Percentiles rank a stretch among this genome's conserved stretches.
phyloP scores from a whole-genome alignment of 2,797 vertebrate species.

The Chelon auratus region DNA sequence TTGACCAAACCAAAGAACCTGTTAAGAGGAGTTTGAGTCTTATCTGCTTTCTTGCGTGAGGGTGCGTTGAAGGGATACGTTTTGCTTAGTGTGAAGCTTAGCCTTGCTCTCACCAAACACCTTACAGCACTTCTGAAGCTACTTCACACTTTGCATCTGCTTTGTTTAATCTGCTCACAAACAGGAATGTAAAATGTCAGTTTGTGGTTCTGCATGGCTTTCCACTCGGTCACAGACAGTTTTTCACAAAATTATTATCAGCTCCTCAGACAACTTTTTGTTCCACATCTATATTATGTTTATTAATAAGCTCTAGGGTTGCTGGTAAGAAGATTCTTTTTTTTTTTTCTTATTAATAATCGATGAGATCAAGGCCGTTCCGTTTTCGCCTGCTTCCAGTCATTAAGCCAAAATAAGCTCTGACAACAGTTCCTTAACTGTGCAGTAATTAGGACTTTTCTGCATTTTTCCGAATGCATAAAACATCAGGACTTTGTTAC shows the following conservation, averaged over 20 bases:
- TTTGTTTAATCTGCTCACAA: not conserved
- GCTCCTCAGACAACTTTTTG: not conserved
- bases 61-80: not conserved
- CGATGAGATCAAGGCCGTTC: not conserved
- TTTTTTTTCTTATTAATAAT: not conserved
- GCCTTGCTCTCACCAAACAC: not conserved
- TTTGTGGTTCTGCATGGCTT: too few species aligned
- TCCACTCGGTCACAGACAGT: too few species aligned
- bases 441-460: slow-evolving; percentile 29
- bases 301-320: not conserved
- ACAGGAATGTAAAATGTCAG: not conserved
- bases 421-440: slow-evolving; percentile 15
- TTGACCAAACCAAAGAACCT: slow-evolving; percentile 4
- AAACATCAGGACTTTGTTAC: slow-evolving; percentile 38
- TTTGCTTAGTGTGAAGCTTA: slow-evolving; percentile 12
- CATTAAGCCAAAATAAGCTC: slow-evolving; percentile 12
- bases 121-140: not conserved
- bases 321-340: not conserved
- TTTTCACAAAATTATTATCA: too few species aligned
- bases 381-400: not conserved
- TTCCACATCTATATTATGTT: not conserved
- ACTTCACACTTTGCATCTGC: not conserved
- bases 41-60: too few species aligned
- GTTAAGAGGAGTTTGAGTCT: not conserved
- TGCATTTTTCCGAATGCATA: slow-evolving; percentile 29